A percentile compares a stretch with the other conserved stretches of the same genome.
Conservation (phyloP, 1,140 invertebrate species). For the Drosophila truncata region DNA sequence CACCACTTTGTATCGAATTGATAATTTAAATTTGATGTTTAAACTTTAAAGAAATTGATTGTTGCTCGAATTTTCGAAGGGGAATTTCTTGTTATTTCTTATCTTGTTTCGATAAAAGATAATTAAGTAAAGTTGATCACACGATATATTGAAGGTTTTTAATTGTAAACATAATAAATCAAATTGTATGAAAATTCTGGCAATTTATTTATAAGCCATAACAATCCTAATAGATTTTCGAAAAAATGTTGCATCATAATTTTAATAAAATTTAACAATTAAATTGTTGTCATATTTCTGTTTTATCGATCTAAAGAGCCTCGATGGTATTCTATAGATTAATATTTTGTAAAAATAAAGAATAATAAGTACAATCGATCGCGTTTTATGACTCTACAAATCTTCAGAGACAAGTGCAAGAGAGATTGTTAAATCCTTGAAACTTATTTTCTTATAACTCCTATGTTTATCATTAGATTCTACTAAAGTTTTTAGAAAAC, state of each 20-base stretch:
- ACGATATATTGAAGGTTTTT: background rate
- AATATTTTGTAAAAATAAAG: too few species aligned
- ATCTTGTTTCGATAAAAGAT: background rate
- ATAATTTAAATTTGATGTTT: constrained; percentile 8
- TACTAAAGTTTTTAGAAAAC: too few species aligned
- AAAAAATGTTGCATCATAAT: background rate
- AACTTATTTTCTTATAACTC: too few species aligned
- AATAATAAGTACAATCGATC: too few species aligned
- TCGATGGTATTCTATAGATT: too few species aligned
- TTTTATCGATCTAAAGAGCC: too few species aligned
- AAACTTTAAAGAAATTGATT: constrained; percentile 8
- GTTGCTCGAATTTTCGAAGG: constrained; percentile 5
- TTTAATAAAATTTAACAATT: background rate
- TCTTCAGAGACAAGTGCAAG: too few species aligned
- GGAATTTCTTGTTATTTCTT: background rate
- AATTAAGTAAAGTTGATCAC: constrained; percentile 1
- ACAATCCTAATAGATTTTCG: background rate
- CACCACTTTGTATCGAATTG: constrained; percentile 23
- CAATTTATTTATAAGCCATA: background rate
- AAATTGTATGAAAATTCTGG: background rate
- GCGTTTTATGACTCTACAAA: too few species aligned
- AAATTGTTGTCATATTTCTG: too few species aligned
- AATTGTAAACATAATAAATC: constrained; percentile 7
- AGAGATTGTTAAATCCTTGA: too few species aligned
- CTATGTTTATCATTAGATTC: too few species aligned